Evolutionary conservation across 2,113 vertebrate species (phyloP).

Genomic region (Callipepla californica): DNA sequence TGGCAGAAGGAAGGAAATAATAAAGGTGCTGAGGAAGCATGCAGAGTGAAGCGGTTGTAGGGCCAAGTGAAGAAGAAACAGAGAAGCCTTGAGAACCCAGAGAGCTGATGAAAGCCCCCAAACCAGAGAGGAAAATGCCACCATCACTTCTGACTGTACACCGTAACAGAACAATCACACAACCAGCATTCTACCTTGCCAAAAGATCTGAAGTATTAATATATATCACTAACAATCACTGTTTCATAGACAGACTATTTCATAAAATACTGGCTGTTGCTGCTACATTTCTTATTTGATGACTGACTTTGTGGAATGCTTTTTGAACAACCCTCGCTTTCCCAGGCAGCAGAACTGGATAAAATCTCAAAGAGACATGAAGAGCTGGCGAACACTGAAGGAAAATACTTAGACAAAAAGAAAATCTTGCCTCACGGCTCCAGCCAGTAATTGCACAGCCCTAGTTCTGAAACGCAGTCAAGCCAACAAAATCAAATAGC

Average conservation of each 20-base stretch:
- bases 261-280: not conserved
- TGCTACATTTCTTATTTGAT: not conserved
- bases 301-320: rapidly evolving
- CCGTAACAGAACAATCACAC: not conserved
- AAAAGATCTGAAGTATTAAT: not conserved
- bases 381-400: not conserved
- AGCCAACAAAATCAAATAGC: not conserved
- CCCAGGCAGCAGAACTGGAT: not conserved
- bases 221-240: not conserved
- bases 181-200: not conserved
- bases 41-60: rapidly evolving
- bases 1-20: not conserved
- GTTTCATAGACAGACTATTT: not conserved
- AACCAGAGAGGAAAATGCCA: rapidly evolving
- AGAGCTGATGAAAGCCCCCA: not conserved
- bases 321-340: not conserved
- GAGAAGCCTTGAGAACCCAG: not conserved
- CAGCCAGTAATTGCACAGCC: not conserved
- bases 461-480: not conserved
- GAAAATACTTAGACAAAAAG: not conserved
- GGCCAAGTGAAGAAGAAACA: not conserved
- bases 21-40: rapidly evolving
- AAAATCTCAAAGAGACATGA: rapidly evolving
- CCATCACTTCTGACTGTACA: rapidly evolving
- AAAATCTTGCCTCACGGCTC: not conserved